Conservation (phyloP, 2,797 vertebrate genomes). For the Danionella dracula region DNA sequence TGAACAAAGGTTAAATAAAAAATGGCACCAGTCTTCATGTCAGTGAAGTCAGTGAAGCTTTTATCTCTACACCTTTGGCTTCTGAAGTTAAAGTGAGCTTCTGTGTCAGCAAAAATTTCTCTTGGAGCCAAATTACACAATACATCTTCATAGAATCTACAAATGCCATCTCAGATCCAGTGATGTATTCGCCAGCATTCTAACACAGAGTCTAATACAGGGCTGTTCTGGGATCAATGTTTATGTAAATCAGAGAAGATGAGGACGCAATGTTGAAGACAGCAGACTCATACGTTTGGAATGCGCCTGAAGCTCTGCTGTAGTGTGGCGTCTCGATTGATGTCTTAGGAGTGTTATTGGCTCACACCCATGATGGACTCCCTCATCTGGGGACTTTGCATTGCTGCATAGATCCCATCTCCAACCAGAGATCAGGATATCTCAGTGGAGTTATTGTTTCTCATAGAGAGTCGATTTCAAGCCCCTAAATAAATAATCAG, state of each 20-base stretch:
- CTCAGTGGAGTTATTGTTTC: background rate
- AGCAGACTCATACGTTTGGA: conserved; percentile 27
- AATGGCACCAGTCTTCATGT: conserved; percentile 18
- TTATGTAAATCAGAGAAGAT: conserved; percentile 39
- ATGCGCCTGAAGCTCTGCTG: background rate
- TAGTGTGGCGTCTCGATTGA: conserved; percentile 16
- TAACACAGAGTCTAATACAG: background rate
- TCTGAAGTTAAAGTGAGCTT: background rate
- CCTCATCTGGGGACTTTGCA: conserved; percentile 2
- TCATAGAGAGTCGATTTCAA: too few relatives aligned
- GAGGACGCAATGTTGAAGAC: conserved; percentile 1
- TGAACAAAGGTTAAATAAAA: too few relatives aligned
- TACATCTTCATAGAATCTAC: conserved; percentile 15
- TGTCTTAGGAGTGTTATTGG: conserved; percentile 26
- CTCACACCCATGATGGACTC: conserved; percentile 18
- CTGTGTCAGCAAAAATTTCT: background rate
- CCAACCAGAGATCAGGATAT: background rate
- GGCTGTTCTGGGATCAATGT: conserved; percentile 31
- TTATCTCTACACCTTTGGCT: background rate
- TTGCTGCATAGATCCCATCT: background rate
- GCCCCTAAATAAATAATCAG: background rate
- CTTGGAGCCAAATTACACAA: conserved; percentile 11
- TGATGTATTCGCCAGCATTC: conserved; percentile 35
- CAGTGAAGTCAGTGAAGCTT: conserved; percentile 13
- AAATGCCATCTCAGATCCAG: background rate